A percentile compares a stretch with the other conserved stretches of the same genome.
phyloP scores from a whole-genome alignment of 2,113 vertebrate species.

The Ochotona princeps region DNA sequence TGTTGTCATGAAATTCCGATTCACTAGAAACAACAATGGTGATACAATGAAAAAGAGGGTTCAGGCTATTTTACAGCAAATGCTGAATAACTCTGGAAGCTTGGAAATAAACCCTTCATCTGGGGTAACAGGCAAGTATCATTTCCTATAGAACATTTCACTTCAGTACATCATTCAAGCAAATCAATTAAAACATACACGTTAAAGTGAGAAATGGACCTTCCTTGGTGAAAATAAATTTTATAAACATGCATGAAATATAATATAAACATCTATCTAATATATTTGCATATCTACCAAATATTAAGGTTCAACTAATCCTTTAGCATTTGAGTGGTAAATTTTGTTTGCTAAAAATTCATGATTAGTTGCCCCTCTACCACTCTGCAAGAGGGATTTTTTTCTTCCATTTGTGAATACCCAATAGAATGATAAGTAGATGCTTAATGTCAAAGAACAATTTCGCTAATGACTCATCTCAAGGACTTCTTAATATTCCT shows the following conservation, averaged over 20 bases:
- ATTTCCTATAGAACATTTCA: slow-evolving; percentile 35
- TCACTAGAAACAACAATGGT: slow-evolving; percentile 38
- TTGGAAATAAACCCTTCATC: slow-evolving; percentile 56
- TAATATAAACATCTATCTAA: not conserved
- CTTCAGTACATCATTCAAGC: not conserved
- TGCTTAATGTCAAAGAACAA: not conserved
- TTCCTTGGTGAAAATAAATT: slow-evolving; percentile 10
- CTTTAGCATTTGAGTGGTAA: slow-evolving; percentile 14
- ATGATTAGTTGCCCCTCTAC: slow-evolving; percentile 5
- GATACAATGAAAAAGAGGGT: slow-evolving; percentile 65
- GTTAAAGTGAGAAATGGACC: not conserved
- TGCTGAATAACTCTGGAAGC: slow-evolving; percentile 56
- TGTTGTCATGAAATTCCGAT: slow-evolving; percentile 77
- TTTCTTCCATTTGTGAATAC: not conserved
- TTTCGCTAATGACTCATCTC: not conserved
- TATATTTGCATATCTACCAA: not conserved
- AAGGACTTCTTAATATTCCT: not conserved
- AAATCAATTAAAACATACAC: slow-evolving; percentile 8
- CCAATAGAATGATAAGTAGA: not conserved
- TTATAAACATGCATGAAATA: slow-evolving; percentile 27
- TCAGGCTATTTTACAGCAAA: slow-evolving; percentile 49
- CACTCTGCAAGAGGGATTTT: not conserved
- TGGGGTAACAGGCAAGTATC: slow-evolving; percentile 68
- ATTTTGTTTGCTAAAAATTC: slow-evolving; percentile 32
- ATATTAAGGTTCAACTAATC: slow-evolving; percentile 15